These are phyloP conservation scores for Melanophora roralis DNA, from an alignment of 2,888 invertebrate species.

Conservation along the genomic window DNA sequence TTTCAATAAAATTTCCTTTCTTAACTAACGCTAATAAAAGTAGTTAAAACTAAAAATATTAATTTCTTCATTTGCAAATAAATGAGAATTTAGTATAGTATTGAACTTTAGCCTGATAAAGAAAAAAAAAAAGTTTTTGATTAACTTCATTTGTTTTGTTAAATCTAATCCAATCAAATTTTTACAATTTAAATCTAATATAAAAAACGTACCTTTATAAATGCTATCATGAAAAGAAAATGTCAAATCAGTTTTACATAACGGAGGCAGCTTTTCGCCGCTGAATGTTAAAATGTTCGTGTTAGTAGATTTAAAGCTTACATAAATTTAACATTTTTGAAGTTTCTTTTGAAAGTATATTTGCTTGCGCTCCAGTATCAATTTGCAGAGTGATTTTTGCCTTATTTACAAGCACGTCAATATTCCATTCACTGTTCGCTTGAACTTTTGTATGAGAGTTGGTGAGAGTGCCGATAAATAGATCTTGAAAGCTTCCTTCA, in stretches of 20 bases:
- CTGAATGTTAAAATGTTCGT: not conserved
- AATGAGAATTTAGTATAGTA: not conserved
- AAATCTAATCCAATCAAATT: not conserved
- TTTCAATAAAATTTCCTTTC: no score
- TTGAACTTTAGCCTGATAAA: not conserved
- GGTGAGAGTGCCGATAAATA: not conserved
- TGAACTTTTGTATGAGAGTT: not conserved
- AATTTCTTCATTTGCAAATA: constrained; percentile 18
- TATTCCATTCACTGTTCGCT: not conserved
- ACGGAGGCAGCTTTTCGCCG: not conserved
- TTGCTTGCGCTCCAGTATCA: not conserved
- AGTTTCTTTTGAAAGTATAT: not conserved
- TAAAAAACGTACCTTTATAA: no score
- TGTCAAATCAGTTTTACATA: not conserved
- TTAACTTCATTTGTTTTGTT: not conserved
- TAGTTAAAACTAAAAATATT: no score
- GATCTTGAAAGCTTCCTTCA: not conserved
- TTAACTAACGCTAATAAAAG: no score
- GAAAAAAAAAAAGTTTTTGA: not conserved
- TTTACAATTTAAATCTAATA: not conserved
- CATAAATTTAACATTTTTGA: not conserved
- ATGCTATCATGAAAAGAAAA: not conserved
- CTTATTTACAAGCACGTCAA: not conserved
- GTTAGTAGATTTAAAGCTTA: not conserved
- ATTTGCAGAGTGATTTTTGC: not conserved